Base-by-base conservation (phyloP, 2,797 vertebrate genomes). In the Parotocinclus haroldoi region DNA sequence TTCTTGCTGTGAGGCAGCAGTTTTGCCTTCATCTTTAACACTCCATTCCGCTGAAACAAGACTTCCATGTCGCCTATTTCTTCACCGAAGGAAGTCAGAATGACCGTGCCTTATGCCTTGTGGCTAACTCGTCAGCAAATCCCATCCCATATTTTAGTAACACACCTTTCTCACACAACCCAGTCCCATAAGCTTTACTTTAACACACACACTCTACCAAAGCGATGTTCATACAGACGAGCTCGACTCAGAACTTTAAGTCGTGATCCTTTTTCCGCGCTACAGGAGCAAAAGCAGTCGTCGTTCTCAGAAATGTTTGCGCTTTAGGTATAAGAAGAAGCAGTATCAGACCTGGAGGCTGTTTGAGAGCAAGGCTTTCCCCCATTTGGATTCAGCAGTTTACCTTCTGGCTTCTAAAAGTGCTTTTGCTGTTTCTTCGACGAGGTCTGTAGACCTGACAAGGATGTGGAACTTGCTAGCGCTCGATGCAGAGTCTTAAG, bases 171-270 rank as follows among this genome's bases (percentile, higher is more conserved):
- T 36, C 64, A 55, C 52, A 38, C 61, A 3, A 1, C 40, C 40
- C 40, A 36, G 50, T 78, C 75, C 75, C 69, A 57, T 69, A 78
- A 73, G 75, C 69, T 63, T 78, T 61, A 60, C 67, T 75, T 78
- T 77, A 73, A 71, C 66, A 66, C 73, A 71, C 53, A 67, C 63
- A 74, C 74, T 63, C 50, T 55, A 45, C 16, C 44, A 50, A 45
- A 39, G 45, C 51, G 57, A 73, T 79, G 37, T 66, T 73, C 73
- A 9, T 69, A 72, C 67, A 72, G 74, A 78, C 61, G 67, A 55
- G 55, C 51, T 71, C 74, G 79, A 76, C 75, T 78, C 67, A 71
- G 66, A 58, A 61, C 63, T 67, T 73, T 60, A 69, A 62, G 49
- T 74, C 69, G 53, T 58, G 61, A 38, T 14, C 69, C 57, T 63